These are phyloP conservation scores for Penaeus monodon DNA, from an alignment of 2,888 invertebrate species.

Conservation along the genomic window DNA sequence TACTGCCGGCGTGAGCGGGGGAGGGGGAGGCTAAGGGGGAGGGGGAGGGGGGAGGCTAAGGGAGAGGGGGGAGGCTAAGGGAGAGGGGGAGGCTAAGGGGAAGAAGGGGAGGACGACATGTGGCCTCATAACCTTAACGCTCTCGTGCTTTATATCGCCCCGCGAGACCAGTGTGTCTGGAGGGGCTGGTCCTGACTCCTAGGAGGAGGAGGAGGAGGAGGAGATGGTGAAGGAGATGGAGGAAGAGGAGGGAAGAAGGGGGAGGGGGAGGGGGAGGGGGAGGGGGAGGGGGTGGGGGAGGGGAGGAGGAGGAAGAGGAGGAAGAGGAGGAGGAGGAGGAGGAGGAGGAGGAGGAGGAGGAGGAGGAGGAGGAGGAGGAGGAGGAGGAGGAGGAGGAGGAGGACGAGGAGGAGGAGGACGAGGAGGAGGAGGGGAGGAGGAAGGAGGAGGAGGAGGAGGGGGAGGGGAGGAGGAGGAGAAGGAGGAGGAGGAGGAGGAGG, in stretches of 20 bases:
- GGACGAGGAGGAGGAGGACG: neutral
- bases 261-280: slow-evolving; percentile 7
- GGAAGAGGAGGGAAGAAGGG: neutral
- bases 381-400: slow-evolving; percentile 22
- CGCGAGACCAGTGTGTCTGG: too few species aligned
- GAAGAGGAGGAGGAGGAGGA: slow-evolving; percentile 15
- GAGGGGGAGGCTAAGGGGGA: too few species aligned
- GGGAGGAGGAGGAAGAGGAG: slow-evolving; percentile 2
- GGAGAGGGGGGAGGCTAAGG: too few species aligned
- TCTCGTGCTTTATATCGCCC: too few species aligned
- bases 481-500: too few species aligned
- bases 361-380: slow-evolving; percentile 13
- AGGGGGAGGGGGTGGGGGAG: neutral
- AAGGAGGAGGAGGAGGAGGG: neutral
- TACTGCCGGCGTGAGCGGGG: too few species aligned
- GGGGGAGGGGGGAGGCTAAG: too few species aligned
- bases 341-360: slow-evolving; percentile 8
- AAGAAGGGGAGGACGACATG: too few species aligned
- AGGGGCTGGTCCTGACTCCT: neutral
- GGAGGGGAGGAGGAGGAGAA: too few species aligned
- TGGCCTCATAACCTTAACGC: too few species aligned
- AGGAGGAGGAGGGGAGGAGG: slow-evolving; percentile 17
- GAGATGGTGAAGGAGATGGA: slow-evolving; percentile 13
- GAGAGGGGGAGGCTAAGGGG: too few species aligned
- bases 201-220: slow-evolving; percentile 10